Base-by-base conservation (phyloP, 2,113 vertebrate species). In the Atrichornis clamosus region DNA sequence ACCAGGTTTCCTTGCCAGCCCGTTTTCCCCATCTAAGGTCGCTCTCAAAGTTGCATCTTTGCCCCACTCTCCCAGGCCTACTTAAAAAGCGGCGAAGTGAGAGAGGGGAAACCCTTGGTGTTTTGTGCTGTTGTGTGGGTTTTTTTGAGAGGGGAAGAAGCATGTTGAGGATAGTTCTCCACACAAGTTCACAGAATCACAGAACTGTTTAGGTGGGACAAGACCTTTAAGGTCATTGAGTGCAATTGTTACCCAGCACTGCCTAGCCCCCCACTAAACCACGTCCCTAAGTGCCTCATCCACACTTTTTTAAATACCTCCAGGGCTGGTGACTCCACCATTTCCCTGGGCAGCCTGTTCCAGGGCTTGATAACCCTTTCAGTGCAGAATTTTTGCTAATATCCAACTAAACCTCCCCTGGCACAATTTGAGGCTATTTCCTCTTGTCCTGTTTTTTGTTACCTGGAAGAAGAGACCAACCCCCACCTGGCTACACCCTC, bases 1-100 rank as follows among this genome's bases (percentile, higher is more conserved):
- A 1, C 7, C 8, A 8, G 5, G 8, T 16, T 21, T 55, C 44
- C 11, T 74, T 4, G 1, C 26, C 44, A 55, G 47, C 11, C 8
- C 8, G 2, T 84, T 72, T 89, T 52, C 5, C 32, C 9, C 17
- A 12, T 30, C 26, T 2, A 20, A 3, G 16, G n/a, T 52, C n/a
- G 11, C 27, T 89, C 8, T 14, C 3, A 3, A 30, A 42, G 18
- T 23, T 4, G 0, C 22, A 78, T 69, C 33, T 77, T 59, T 47
- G 10, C 18, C 23, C 3, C 1, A 3, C 16, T 53, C 13, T 41
- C 13, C 39, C 22, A 82, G 14, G 5, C 33, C n/a, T 58, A 21
- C 44, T 84, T 39, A 42, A n/a, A 35, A 62, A n/a, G 10, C 30
- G 18, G 12, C 33, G 58, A 62, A 52, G 21, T 9, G 44, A 47